phyloP scores from a whole-genome alignment of 2,113 vertebrate species.

The Pluvianellus socialis region DNA sequence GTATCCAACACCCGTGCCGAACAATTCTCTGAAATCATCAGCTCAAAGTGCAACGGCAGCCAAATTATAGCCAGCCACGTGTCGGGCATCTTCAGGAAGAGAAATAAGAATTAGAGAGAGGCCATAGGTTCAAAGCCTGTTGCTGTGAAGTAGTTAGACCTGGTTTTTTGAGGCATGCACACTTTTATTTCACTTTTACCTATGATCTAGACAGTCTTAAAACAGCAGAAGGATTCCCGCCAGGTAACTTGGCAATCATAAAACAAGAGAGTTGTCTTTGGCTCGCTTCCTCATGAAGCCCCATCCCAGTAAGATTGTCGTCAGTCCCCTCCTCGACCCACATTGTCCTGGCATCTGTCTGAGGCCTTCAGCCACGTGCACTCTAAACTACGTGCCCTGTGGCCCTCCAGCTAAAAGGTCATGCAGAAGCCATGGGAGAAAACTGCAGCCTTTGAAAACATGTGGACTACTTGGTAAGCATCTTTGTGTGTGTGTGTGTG shows the following conservation, averaged over 20 bases:
- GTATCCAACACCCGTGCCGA: neutral
- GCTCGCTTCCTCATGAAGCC: neutral
- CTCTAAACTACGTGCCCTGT: neutral
- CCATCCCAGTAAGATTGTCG: accelerated
- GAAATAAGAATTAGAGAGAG: neutral
- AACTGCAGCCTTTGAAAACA: neutral
- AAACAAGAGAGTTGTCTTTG: neutral
- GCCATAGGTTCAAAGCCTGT: neutral
- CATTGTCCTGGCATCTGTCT: neutral
- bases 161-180: neutral
- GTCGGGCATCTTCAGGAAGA: neutral
- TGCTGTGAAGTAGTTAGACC: neutral
- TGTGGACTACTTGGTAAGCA: accelerated
- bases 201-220: neutral
- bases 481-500: neutral
- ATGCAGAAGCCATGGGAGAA: neutral
- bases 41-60: accelerated
- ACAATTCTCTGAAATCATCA: neutral
- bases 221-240: neutral
- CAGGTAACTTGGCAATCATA: no score
- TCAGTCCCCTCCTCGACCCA: neutral
- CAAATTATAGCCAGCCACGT: neutral
- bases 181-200: neutral
- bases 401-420: neutral
- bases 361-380: neutral